These are phyloP conservation scores for Amblyjoppa fuscipennis DNA, from an alignment of 2,888 invertebrate species.

Conservation along the genomic window DNA sequence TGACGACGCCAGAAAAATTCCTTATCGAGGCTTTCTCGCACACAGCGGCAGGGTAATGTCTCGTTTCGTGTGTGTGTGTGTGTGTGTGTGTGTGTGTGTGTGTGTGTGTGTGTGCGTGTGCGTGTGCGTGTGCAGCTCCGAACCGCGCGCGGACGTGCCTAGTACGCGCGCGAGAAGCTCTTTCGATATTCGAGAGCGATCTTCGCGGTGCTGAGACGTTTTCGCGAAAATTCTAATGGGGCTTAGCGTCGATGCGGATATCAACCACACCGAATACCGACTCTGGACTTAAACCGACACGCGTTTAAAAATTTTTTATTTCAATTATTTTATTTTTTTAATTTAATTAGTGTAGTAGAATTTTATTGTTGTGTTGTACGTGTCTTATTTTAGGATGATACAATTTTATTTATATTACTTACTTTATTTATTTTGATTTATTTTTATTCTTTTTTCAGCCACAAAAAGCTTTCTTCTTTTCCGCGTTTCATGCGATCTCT, in stretches of 20 bases:
- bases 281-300: background rate
- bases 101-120: background rate
- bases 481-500: background rate
- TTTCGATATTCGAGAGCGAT: slow-evolving; percentile 35
- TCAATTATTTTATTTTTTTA: background rate
- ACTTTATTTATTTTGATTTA: background rate
- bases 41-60: slow-evolving; percentile 26
- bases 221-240: slow-evolving; percentile 36
- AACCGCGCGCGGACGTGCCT: background rate
- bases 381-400: background rate
- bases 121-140: background rate
- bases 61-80: slow-evolving; percentile 12
- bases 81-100: background rate
- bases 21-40: slow-evolving; percentile 68
- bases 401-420: background rate
- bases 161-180: background rate
- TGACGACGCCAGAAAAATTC: slow-evolving; percentile 73
- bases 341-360: background rate
- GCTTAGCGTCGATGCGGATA: background rate
- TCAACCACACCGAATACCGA: background rate
- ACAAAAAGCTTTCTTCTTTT: slow-evolving; percentile 19
- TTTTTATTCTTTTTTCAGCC: slow-evolving; percentile 11
- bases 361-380: too few relatives aligned
- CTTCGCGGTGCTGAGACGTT: slow-evolving; percentile 22
- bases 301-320: too few relatives aligned